A percentile compares a stretch with the other conserved stretches of the same genome.
Conservation (phyloP, 30 jellyfish, hydroid and myxozoan species). For the Pelagia noctiluca region DNA sequence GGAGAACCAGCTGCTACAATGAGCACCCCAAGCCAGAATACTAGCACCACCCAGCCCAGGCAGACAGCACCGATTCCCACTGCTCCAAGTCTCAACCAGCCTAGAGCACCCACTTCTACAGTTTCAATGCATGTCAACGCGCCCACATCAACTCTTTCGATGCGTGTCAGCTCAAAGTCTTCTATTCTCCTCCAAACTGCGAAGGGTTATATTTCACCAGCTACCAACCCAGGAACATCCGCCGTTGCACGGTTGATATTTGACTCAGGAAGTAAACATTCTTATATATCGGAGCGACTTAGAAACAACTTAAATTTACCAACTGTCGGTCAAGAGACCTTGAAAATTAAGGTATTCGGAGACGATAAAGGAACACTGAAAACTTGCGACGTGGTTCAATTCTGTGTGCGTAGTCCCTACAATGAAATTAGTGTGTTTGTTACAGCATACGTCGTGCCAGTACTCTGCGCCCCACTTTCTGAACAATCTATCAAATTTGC, state of each 20-base stretch:
- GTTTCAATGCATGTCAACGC: no score
- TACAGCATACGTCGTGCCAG: conserved; percentile 15
- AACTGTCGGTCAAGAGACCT: no score
- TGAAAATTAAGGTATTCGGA: conserved; percentile 31
- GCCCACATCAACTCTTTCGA: no score
- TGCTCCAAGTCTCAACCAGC: no score
- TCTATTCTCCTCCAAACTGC: no score
- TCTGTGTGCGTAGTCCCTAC: neutral
- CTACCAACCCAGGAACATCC: conserved; percentile 2
- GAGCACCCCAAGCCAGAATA: no score
- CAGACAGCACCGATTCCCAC: no score
- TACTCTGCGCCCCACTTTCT: conserved; percentile 13
- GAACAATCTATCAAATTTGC: conserved; percentile 23
- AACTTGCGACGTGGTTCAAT: conserved; percentile 4
- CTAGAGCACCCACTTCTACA: no score
- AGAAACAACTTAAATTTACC: no score
- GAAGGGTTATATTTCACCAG: conserved; percentile 30
- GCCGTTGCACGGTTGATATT: conserved; percentile 38
- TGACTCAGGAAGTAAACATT: conserved; percentile 39
- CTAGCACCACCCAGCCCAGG: no score
- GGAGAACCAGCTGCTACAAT: no score
- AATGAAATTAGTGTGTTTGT: conserved; percentile 15
- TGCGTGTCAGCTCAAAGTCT: no score
- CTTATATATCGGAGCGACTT: conserved; percentile 40
- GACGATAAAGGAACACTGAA: conserved; percentile 8